Conservation (phyloP, 1,140 invertebrate species). For the Sycophaga agraensis region DNA sequence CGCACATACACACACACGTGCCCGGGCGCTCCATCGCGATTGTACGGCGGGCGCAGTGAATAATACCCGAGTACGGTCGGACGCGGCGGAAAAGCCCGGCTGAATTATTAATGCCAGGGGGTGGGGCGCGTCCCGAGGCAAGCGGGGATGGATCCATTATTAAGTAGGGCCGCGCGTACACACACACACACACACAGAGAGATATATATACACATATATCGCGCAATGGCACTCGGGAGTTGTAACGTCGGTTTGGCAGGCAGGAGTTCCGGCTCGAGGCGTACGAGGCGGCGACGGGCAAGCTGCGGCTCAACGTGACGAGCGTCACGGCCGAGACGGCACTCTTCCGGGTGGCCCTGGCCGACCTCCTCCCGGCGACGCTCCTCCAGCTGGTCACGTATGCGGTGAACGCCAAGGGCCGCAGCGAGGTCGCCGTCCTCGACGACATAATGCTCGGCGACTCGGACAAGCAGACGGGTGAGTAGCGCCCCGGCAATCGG, state of each 20-base stretch:
- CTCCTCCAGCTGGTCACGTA: conserved; percentile 71
- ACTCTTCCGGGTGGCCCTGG: conserved; percentile 69
- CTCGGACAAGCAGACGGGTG: conserved; percentile 83
- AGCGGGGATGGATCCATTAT: too few relatives aligned
- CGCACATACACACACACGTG: too few relatives aligned
- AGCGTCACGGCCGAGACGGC: conserved; percentile 60
- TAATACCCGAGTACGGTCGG: too few relatives aligned
- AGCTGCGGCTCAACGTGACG: conserved; percentile 69
- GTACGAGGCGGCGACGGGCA: conserved; percentile 70
- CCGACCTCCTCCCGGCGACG: conserved; percentile 64
- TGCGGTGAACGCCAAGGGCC: conserved; percentile 83
- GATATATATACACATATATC: too few relatives aligned
- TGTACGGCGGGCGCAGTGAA: too few relatives aligned
- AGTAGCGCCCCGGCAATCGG: conserved; percentile 38
- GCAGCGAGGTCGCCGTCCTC: conserved; percentile 75
- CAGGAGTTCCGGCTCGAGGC: conserved; percentile 82
- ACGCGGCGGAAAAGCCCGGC: too few relatives aligned
- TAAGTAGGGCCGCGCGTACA: too few relatives aligned
- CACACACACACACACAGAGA: too few relatives aligned
- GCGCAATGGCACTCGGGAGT: too few relatives aligned
- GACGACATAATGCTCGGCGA: conserved; percentile 85
- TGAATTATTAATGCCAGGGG: too few relatives aligned
- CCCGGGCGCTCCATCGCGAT: too few relatives aligned
- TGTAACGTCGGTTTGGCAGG: conserved; percentile 7
- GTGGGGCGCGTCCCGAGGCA: too few relatives aligned